Evolutionary conservation across 2,113 vertebrate genomes (phyloP).

Genomic region (Melierax canorus): DNA sequence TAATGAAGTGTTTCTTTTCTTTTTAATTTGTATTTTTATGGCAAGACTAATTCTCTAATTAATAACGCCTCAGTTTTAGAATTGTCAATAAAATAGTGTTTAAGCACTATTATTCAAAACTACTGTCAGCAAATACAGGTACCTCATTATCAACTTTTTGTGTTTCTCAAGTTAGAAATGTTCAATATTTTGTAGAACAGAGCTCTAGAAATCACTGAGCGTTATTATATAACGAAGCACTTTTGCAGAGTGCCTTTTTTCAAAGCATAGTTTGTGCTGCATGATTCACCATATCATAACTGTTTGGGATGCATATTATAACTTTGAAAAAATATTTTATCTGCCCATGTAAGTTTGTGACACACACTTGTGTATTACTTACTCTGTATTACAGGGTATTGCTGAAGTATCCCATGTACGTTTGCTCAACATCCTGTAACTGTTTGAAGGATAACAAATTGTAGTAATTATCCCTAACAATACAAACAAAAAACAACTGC

Average conservation of each 20-base stretch:
- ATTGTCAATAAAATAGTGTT: background rate
- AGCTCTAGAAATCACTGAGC: background rate
- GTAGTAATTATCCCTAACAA: background rate
- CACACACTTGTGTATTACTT: background rate
- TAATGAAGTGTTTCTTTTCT: background rate
- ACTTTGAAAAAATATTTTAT: background rate
- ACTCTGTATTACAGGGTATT: background rate
- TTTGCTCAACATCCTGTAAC: background rate
- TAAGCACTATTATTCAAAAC: background rate
- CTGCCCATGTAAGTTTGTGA: background rate
- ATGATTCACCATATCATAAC: background rate
- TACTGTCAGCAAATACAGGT: background rate
- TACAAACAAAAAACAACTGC: background rate
- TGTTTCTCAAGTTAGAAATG: background rate
- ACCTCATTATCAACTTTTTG: background rate
- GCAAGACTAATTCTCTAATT: background rate
- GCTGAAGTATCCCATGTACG: background rate
- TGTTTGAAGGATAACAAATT: background rate
- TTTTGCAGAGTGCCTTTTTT: background rate
- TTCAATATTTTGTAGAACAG: background rate
- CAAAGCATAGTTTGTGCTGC: background rate
- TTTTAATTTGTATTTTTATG: background rate
- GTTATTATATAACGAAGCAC: fast-evolving
- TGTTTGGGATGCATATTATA: background rate
- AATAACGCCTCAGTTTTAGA: background rate